Percentiles rank a stretch among this genome's conserved stretches.
phyloP scores from a whole-genome alignment of 2,888 invertebrate species.

The Phengaris alcon region DNA sequence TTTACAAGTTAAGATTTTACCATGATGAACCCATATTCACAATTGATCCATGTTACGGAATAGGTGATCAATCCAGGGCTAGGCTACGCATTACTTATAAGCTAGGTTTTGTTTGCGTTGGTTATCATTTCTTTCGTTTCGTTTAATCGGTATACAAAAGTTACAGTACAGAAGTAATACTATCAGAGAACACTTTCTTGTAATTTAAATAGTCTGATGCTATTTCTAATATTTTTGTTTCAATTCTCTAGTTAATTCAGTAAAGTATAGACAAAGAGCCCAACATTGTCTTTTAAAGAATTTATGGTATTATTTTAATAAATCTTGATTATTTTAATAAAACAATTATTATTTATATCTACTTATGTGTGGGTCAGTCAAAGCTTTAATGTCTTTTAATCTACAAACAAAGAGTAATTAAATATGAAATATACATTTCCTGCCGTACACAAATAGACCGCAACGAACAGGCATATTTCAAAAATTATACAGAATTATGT shows the following conservation, averaged over 20 bases:
- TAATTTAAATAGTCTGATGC: not conserved
- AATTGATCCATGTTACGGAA: not conserved
- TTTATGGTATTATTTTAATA: not conserved
- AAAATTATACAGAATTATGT: slow-evolving; percentile 24
- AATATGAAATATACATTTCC: slow-evolving; percentile 15
- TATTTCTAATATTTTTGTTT: too few relatives aligned
- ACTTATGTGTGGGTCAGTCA: not conserved
- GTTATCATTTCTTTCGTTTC: not conserved
- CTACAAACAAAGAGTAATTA: not conserved
- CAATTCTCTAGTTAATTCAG: too few relatives aligned
- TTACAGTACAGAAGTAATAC: not conserved
- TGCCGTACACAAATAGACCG: slow-evolving; percentile 14
- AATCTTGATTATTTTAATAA: not conserved
- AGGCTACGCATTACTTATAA: not conserved
- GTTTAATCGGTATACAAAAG: not conserved
- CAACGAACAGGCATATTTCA: slow-evolving; percentile 7
- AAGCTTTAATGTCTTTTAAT: not conserved
- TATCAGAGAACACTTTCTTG: not conserved
- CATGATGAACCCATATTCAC: not conserved
- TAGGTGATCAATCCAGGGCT: not conserved
- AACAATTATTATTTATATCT: not conserved
- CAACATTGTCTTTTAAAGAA: too few relatives aligned
- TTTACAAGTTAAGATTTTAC: not conserved
- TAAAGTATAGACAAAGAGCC: too few relatives aligned
- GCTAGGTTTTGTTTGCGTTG: not conserved